Evolutionary conservation across 2,797 vertebrate species (phyloP).

Genomic region (Momotus momota): DNA sequence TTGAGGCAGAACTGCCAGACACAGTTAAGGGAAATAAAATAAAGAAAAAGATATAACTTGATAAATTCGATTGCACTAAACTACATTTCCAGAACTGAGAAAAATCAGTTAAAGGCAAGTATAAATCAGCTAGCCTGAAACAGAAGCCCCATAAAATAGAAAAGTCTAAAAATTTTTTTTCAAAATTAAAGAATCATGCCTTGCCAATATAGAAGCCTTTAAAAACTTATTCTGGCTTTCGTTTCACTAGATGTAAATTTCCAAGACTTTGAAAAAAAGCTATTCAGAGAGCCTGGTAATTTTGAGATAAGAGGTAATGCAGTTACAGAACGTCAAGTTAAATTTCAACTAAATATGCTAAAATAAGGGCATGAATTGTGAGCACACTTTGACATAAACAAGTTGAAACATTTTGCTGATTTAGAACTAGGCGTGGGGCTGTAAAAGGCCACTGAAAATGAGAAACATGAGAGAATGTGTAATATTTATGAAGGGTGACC

Average conservation of each 20-base stretch:
- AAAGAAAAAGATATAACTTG: background rate
- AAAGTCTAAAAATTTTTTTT: background rate
- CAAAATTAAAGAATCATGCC: background rate
- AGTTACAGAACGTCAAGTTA: background rate
- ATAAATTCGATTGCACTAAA: background rate
- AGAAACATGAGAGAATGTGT: background rate
- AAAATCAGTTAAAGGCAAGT: background rate
- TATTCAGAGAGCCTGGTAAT: background rate
- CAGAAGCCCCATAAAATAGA: background rate
- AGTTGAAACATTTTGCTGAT: background rate
- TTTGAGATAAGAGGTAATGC: background rate
- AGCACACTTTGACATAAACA: background rate
- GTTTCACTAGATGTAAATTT: background rate
- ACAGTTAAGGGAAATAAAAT: background rate
- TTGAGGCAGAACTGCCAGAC: background rate
- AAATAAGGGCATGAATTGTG: background rate
- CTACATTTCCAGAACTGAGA: background rate
- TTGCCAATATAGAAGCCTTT: background rate
- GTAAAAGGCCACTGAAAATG: background rate
- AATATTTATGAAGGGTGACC: slow-evolving; percentile 2
- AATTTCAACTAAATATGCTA: background rate
- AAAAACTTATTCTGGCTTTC: background rate
- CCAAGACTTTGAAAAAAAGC: background rate
- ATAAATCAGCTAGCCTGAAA: background rate
- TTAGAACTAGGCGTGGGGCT: background rate